phyloP scores from a whole-genome alignment of 2,797 vertebrate species.

The Catostomus latipinnis region DNA sequence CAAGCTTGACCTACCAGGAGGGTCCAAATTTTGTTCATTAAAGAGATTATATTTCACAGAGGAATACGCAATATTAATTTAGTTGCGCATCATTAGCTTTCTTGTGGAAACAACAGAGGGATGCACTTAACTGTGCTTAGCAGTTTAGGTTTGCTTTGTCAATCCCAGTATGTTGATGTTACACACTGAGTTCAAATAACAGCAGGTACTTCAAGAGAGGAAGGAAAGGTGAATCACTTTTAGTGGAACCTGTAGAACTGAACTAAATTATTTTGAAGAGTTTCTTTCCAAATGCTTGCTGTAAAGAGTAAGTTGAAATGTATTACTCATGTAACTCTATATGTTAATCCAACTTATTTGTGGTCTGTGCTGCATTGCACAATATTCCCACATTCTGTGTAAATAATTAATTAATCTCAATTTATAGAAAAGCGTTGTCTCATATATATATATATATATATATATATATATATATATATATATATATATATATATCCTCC shows the following conservation, averaged over 20 bases:
- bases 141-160: slow-evolving; percentile 33
- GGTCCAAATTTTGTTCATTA: slow-evolving; percentile 61
- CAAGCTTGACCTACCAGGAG: slow-evolving; percentile 54
- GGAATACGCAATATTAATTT: slow-evolving; percentile 62
- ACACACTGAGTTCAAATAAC: slow-evolving; percentile 27
- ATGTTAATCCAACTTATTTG: slow-evolving; percentile 28
- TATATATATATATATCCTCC: too few species aligned
- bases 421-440: slow-evolving; percentile 55
- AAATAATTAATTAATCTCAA: slow-evolving; percentile 65
- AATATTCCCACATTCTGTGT: slow-evolving; percentile 65
- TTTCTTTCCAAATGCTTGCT: slow-evolving; percentile 8
- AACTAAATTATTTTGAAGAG: slow-evolving; percentile 26
- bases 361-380: slow-evolving; percentile 59
- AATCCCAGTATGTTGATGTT: slow-evolving; percentile 13
- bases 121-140: slow-evolving; percentile 26
- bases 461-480: too few species aligned
- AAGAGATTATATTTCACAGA: slow-evolving; percentile 58
- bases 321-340: too few species aligned
- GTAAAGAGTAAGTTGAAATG: background rate
- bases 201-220: slow-evolving; percentile 29
- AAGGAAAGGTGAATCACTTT: slow-evolving; percentile 2
- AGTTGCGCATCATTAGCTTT: slow-evolving; percentile 58
- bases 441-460: too few species aligned
- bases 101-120: slow-evolving; percentile 52
- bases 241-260: background rate